Base-by-base conservation (phyloP, 1,140 invertebrate genomes). In the Hesperophylax magnus region DNA sequence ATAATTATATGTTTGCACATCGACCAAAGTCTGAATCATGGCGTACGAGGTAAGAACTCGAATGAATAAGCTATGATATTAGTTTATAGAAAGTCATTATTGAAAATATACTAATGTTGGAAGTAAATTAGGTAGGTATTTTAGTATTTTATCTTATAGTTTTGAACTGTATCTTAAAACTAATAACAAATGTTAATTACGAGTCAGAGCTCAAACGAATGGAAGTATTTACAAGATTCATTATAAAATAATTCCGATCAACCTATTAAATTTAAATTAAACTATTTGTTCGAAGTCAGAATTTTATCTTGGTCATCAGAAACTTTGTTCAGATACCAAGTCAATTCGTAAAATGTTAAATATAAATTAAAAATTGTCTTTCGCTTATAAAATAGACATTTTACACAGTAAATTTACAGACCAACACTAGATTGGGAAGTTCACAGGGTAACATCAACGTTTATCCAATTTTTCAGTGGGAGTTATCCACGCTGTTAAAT, bases 371-470 rank as follows among this genome's bases (percentile, higher is more conserved):
- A 58, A 77, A 65, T 34, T 65, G 34, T 65, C 58, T 65, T 77
- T 65, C 24, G 18, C 52, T 52, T 65, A 39, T 65, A 65, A 22
- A 67, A 77, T 65, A 77, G 6, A 63, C 39, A 63, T 52, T 77
- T 58, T 76, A 60, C 54, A 76, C 65, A 79, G 6, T 61, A 78
- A 82, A 71, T 80, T 80, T 83, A 81, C 82, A 81, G 56, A 69
- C 71, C 82, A 78, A 78, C 60, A 47, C 18, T 27, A 34, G 34
- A 75, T 74, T 76, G 77, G 72, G 60, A 72, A 81, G 77, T 84
- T 81, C 63, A 81, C 79, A 77, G 77, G 82, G 82, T 84, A 79
- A 84, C 82, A 79, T 47, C 60, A 77, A 72, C 63, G 65, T 78
- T 79, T 27, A 34, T n/a, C 63, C 63, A 67, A 31, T 11, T 67